Evolutionary conservation across 2,113 vertebrate genomes (phyloP).

Genomic region (Entomyzon cyanotis): DNA sequence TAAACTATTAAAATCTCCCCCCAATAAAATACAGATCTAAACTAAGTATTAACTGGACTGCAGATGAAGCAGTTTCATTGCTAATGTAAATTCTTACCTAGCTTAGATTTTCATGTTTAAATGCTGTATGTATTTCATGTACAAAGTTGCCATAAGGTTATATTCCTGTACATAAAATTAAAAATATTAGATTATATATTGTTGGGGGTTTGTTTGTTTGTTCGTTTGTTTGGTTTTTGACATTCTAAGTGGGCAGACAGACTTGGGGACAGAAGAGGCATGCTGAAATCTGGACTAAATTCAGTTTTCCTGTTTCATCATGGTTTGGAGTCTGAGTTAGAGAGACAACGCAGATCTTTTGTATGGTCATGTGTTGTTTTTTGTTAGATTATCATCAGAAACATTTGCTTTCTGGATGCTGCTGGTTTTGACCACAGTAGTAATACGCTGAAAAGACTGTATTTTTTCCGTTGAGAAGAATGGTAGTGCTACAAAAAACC

Average conservation of each 20-base stretch:
- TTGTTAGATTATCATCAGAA: background rate
- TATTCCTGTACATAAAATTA: slow-evolving; percentile 84
- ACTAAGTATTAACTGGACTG: slow-evolving; percentile 79
- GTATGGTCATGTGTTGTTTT: background rate
- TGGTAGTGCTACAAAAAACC: background rate
- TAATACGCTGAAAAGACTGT: background rate
- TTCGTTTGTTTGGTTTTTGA: slow-evolving; percentile 34
- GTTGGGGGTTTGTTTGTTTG: background rate
- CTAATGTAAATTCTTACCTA: slow-evolving; percentile 91
- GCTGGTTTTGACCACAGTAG: background rate
- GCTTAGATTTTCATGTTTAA: slow-evolving; percentile 85
- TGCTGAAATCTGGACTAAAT: background rate
- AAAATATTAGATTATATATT: slow-evolving; percentile 78
- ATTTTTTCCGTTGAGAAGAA: background rate
- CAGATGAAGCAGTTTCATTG: slow-evolving; percentile 71
- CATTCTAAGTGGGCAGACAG: background rate
- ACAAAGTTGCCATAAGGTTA: slow-evolving; percentile 89
- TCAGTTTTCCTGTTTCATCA: background rate
- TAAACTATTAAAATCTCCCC: slow-evolving; percentile 83
- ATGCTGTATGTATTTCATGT: slow-evolving; percentile 90
- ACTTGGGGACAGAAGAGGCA: background rate
- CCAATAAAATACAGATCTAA: slow-evolving; percentile 79
- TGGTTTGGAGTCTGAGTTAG: background rate
- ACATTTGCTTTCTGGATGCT: background rate
- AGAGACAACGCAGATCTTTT: background rate